Evolutionary conservation across 1,140 invertebrate genomes (phyloP), one percentile per base, ranked within the genome.

Genomic region (Drosophila cardini): DNA sequence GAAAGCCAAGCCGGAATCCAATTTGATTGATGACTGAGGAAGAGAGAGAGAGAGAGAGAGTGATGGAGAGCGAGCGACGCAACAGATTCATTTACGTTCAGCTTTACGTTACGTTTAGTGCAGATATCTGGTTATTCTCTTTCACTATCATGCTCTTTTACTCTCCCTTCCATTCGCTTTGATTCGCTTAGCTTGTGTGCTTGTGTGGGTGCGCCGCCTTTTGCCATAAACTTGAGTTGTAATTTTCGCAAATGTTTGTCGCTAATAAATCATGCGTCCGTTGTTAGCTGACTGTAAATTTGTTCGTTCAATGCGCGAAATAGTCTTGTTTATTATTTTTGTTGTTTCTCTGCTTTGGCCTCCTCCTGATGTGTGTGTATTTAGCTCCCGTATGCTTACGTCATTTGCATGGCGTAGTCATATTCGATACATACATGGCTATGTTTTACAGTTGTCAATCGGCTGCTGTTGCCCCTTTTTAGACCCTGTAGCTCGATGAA

Each of bases 391-490:
- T 65, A 15, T 18, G 74, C 70, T 85, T 86, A 86, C 82, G 82
- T 86, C 82, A 86, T 83, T 63, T 52, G 58, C 80, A 58, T 72
- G 10, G 61, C 48, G 4, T 62, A 53, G 30, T 69, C 26, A 32
- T 55, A 16, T 15, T 72, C 69, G 48, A 53, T 79, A 84, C 72
- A 76, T 74, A 78, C 84, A 67, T 87, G 79, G 83, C 84, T 76
- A 87, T 87, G 84, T 87, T 83, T 87, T 87, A 82, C 76, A 76
- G 72, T 89, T 87, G 83, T 89, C 83, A 86, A 87, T 86, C 76
- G 78, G 72, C 53, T 71, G 58, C 72, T 72, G 67, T 42, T 58
- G 64, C 63, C 73, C n/a, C 13, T 63, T 62, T 64, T 45, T 26
- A 26, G 21, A 26, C 21, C 21, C 21, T 26, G 21, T 26, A 26